Conservation (phyloP, 2,113 vertebrate genomes). For the Acanthochromis polyacanthus region DNA sequence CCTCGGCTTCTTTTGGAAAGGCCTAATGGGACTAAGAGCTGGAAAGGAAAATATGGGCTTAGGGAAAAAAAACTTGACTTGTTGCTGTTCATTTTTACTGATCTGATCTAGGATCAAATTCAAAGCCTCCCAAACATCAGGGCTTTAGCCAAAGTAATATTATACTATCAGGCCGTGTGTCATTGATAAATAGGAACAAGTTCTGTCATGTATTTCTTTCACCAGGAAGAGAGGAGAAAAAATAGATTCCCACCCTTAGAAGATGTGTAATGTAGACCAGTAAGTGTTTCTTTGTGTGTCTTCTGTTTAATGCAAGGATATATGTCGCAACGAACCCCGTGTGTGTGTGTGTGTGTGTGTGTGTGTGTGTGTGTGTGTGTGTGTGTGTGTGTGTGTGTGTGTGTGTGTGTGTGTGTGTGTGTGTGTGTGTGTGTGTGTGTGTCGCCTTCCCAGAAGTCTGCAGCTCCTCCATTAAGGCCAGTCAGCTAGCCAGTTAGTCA, state of each 20-base stretch:
- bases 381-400: conserved; percentile 1
- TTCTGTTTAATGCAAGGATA: conserved; percentile 50
- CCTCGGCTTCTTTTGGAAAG: conserved; percentile 47
- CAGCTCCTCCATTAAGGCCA: conserved; percentile 47
- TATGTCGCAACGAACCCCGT: conserved; percentile 37
- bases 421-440: conserved; percentile 6
- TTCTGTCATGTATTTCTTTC: conserved; percentile 48
- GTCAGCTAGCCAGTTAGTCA: conserved; percentile 67
- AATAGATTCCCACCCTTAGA: conserved; percentile 35
- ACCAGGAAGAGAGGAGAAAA: conserved; percentile 26
- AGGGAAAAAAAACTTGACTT: conserved; percentile 18
- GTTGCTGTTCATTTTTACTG: conserved; percentile 45
- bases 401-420: conserved; percentile 6
- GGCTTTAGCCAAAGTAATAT: conserved; percentile 50
- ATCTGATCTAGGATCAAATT: conserved; percentile 57
- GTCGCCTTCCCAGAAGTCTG: conserved; percentile 33
- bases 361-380: conserved; percentile 9
- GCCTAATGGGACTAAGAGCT: conserved; percentile 48
- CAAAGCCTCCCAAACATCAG: conserved; percentile 59
- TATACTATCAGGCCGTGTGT: conserved; percentile 55
- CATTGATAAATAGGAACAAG: conserved; percentile 54
- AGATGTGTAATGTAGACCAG: conserved; percentile 29
- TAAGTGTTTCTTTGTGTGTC: conserved; percentile 14
- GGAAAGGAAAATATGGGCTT: conserved; percentile 63
- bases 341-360: neutral